Conservation (phyloP, 1,140 invertebrate genomes). For the Parasteatoda tepidariorum region DNA sequence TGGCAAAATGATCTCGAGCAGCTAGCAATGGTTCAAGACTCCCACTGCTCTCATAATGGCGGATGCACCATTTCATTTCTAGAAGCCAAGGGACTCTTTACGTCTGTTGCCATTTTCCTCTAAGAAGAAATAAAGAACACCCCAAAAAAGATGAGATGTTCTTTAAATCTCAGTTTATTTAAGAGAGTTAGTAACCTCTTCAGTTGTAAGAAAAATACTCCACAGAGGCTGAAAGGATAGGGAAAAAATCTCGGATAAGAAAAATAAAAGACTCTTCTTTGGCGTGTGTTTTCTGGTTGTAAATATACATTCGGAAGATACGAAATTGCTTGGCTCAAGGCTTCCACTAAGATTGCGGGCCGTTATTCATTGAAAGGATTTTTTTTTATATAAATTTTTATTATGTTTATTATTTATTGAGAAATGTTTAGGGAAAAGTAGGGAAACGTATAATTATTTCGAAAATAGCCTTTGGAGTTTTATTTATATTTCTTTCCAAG, state of each 20-base stretch:
- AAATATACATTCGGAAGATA: neutral
- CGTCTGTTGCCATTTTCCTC: neutral
- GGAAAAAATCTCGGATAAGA: neutral
- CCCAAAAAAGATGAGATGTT: conserved; percentile 9
- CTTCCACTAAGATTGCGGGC: neutral
- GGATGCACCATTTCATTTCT: conserved; percentile 36
- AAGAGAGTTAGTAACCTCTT: neutral
- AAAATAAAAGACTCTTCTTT: neutral
- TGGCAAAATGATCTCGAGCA: conserved; percentile 29
- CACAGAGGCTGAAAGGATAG: neutral
- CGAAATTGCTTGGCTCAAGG: neutral
- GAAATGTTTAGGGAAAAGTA: neutral
- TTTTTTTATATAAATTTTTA: neutral
- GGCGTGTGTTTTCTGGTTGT: neutral
- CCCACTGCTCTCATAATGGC: conserved; percentile 35
- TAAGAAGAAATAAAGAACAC: neutral
- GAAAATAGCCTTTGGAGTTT: too few relatives aligned
- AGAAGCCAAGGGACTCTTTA: conserved; percentile 33
- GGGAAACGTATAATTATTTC: neutral
- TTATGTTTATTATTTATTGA: neutral
- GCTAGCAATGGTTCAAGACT: neutral
- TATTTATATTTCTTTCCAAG: too few relatives aligned
- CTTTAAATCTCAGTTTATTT: conserved; percentile 45
- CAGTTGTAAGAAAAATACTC: neutral
- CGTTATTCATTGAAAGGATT: neutral